Evolutionary conservation across 2,888 invertebrate genomes (phyloP).

Genomic region (Sminthurides aquaticus): DNA sequence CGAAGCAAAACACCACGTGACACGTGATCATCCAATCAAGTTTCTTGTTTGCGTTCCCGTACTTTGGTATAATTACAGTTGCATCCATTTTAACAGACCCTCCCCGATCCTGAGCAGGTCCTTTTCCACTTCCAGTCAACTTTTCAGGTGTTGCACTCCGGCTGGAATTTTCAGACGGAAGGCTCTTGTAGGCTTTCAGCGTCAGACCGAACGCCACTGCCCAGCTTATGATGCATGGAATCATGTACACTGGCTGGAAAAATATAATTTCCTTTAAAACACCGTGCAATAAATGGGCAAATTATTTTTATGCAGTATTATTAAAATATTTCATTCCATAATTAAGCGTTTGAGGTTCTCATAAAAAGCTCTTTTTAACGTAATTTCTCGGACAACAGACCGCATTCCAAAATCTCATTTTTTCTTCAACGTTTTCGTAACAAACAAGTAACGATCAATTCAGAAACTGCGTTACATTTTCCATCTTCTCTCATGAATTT

Average conservation of each 20-base stretch:
- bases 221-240: constrained; percentile 26
- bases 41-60: constrained; percentile 6
- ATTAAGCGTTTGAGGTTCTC: too few species aligned
- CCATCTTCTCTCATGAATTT: too few species aligned
- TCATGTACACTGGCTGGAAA: constrained; percentile 28
- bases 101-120: neutral
- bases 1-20: constrained; percentile 27
- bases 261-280: neutral
- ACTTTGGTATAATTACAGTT: constrained; percentile 2
- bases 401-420: too few species aligned
- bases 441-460: too few species aligned
- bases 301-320: too few species aligned
- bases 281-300: too few species aligned
- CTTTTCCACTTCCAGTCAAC: neutral
- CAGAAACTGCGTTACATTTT: too few species aligned
- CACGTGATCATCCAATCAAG: constrained; percentile 16
- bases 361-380: too few species aligned
- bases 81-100: neutral
- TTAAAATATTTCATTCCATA: too few species aligned
- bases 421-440: too few species aligned
- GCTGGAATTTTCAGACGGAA: neutral
- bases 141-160: neutral
- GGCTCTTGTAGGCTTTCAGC: neutral
- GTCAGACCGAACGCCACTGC: constrained; percentile 14
- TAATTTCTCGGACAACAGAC: too few species aligned